phyloP scores from a whole-genome alignment of 2,888 invertebrate genomes.

The Zootermopsis nevadensis region DNA sequence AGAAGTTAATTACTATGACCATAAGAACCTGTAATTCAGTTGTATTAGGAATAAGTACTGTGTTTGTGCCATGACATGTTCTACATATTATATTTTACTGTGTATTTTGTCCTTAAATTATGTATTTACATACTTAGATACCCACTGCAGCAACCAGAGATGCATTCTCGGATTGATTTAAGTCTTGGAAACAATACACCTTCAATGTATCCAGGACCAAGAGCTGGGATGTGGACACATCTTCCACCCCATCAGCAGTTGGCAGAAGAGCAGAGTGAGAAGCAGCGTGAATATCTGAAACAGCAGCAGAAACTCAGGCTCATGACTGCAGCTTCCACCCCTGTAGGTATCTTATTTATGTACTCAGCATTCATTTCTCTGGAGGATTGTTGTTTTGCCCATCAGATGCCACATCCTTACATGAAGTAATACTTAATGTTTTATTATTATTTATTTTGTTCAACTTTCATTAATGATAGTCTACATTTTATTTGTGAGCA shows the following conservation, averaged over 20 bases:
- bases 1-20: too few relatives aligned
- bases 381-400: too few relatives aligned
- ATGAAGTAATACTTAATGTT: too few relatives aligned
- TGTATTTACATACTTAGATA: neutral
- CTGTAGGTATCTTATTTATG: neutral
- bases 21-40: too few relatives aligned
- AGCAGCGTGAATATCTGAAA: slow-evolving; percentile 51
- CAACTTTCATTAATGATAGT: too few relatives aligned
- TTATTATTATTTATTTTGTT: too few relatives aligned
- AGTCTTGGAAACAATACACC: neutral
- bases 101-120: too few relatives aligned
- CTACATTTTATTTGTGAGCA: too few relatives aligned
- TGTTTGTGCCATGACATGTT: too few relatives aligned
- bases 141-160: neutral
- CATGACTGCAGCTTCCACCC: slow-evolving; percentile 45
- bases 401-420: too few relatives aligned
- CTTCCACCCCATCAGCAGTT: neutral
- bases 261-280: slow-evolving; percentile 37
- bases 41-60: too few relatives aligned
- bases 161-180: neutral
- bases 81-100: too few relatives aligned
- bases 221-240: slow-evolving; percentile 11
- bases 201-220: neutral
- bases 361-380: neutral
- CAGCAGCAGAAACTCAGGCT: slow-evolving; percentile 52